Evolutionary conservation across 2,113 vertebrate genomes (phyloP), one percentile per base, ranked within the genome.

Genomic region (Dolichotis patagonum): DNA sequence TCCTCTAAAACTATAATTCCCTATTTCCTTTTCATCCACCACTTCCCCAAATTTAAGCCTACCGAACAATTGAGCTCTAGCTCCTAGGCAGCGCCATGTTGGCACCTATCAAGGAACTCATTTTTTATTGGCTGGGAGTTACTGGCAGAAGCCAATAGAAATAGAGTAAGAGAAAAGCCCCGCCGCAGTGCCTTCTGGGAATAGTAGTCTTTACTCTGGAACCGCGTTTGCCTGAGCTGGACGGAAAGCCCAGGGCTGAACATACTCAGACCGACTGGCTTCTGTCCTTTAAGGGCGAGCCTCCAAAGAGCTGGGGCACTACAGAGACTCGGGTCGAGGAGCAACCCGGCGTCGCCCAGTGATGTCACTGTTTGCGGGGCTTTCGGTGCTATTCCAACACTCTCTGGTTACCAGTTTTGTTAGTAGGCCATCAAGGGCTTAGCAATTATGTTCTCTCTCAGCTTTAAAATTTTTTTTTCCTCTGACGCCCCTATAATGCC

Each of bases 81-180:
- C 22, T 1, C 89, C 92, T 88, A 97, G 90, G 24, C 83, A 88
- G n/a, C 98, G 96, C 98, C 98, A 98, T 98, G 16, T 86, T 96
- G 60, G 43, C 73, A 95, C 97, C 69, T 49, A 30, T 43, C 38
- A 98, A 96, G 63, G 91, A 98, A 3, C 2, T 58, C 32, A 0
- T 16, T 93, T 81, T 32, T 94, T 96, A 98, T 98, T 98, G 98
- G 98, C 7, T 56, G 20, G 5, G 11, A 8, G 1, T 6, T 13
- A 43, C 7, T 87, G 1, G 1, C 0, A 32, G 0, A 3, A 28
- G 8, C 97, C 96, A 98, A 95, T 97, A 69, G 71, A n/a, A 90
- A 94, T 41, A 9, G 20, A 41, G 35, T 2, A 83, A 78, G 46
- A 7, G 75, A 2, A 0, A 9, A 14, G 32, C n/a, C 56, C 11